These are phyloP conservation scores for Lethenteron camtschaticum DNA, from an alignment of 2,113 vertebrate species.

Conservation along the genomic window DNA sequence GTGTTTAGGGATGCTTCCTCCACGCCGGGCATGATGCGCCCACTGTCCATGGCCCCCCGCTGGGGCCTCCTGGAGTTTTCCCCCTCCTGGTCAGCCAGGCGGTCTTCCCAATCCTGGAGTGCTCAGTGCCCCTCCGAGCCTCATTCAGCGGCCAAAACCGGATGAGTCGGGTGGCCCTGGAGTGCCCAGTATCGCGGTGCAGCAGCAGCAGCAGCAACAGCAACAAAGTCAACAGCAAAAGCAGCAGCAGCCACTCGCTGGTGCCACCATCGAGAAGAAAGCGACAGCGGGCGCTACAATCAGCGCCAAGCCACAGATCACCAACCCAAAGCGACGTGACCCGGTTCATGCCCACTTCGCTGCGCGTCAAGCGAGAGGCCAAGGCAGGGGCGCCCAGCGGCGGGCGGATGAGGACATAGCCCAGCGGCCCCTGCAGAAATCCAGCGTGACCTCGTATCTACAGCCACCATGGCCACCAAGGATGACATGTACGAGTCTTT, in stretches of 20 bases:
- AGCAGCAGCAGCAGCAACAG: background rate
- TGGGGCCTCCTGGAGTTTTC: constrained; percentile 50
- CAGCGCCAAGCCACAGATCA: constrained; percentile 94
- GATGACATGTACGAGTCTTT: constrained; percentile 96
- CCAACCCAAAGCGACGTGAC: constrained; percentile 85
- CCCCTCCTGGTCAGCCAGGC: constrained; percentile 31
- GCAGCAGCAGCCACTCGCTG: background rate
- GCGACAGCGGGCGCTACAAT: constrained; percentile 57
- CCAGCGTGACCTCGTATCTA: constrained; percentile 25
- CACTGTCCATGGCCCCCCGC: constrained; percentile 35
- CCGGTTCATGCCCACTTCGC: constrained; percentile 72
- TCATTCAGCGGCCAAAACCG: constrained; percentile 70
- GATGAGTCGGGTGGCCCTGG: constrained; percentile 25
- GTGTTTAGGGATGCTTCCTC: constrained; percentile 30
- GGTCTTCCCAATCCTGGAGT: constrained; percentile 33
- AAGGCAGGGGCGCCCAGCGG: constrained; percentile 15
- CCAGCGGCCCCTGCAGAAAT: constrained; percentile 25
- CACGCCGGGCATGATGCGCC: constrained; percentile 39
- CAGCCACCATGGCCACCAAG: constrained; percentile 68
- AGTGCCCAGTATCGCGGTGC: background rate
- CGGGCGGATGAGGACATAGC: constrained; percentile 16
- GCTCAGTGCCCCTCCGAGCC: constrained; percentile 69
- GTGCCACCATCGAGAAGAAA: constrained; percentile 46
- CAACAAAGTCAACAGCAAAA: background rate
- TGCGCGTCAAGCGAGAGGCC: constrained; percentile 71